Percentiles rank a stretch among this genome's conserved stretches.
Conservation (phyloP, 2,888 invertebrate species). For the Macrophya alboannulata region DNA sequence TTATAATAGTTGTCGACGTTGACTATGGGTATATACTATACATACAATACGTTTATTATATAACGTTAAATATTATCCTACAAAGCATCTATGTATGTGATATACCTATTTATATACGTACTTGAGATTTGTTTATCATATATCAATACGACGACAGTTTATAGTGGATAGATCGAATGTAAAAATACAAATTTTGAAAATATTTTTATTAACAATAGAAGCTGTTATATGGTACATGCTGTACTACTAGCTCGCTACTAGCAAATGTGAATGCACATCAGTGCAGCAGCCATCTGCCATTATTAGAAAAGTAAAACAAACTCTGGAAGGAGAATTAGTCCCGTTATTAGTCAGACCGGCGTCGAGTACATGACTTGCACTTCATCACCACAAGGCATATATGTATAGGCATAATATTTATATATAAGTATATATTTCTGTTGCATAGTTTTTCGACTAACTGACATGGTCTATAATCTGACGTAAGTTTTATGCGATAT, state of each 20-base stretch:
- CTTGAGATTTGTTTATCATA: not conserved
- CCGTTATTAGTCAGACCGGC: constrained; percentile 21
- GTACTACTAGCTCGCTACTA: too few species aligned
- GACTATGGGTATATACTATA: not conserved
- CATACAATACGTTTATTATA: not conserved
- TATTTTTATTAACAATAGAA: not conserved
- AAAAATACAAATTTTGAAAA: not conserved
- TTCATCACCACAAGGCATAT: not conserved
- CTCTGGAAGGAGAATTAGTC: not conserved
- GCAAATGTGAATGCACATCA: too few species aligned
- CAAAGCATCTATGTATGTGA: not conserved
- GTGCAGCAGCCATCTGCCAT: not conserved
- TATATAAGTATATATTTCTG: not conserved
- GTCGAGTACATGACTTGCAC: not conserved
- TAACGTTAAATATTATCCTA: not conserved
- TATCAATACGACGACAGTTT: not conserved
- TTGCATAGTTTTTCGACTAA: not conserved
- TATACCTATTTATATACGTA: too few species aligned
- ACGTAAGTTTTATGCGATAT: not conserved
- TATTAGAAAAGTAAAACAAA: constrained; percentile 9
- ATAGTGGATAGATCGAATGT: not conserved
- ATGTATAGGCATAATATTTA: not conserved
- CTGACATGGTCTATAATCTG: not conserved
- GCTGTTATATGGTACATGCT: not conserved
- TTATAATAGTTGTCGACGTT: not conserved